These are phyloP conservation scores for Alviniconcha strummeri DNA, from an alignment of 2,888 invertebrate species.

Conservation along the genomic window DNA sequence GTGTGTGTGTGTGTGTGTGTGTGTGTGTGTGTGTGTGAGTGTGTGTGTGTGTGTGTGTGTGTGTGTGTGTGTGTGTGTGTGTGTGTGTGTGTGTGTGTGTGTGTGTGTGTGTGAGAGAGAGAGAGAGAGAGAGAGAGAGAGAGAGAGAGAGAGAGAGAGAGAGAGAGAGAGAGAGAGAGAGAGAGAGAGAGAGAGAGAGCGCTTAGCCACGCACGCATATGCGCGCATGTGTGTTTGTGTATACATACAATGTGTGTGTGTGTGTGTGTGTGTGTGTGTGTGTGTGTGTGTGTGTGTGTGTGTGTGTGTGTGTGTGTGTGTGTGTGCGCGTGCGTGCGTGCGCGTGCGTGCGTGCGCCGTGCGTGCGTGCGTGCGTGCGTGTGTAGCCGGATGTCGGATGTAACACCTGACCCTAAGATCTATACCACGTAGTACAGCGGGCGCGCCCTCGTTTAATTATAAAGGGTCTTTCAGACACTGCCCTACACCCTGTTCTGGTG, in stretches of 20 bases:
- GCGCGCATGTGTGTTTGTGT: background rate
- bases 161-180: background rate
- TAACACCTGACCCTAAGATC: no score
- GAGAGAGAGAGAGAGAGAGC: background rate
- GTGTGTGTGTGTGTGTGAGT: no score
- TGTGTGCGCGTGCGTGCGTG: background rate
- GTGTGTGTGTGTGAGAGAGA: background rate
- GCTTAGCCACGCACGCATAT: no score
- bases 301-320: background rate
- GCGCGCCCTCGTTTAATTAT: no score
- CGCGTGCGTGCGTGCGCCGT: background rate
- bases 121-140: background rate
- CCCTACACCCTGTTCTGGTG: no score
- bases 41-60: no score
- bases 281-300: background rate
- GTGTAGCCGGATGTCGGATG: background rate
- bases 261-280: background rate
- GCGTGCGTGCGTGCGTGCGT: background rate
- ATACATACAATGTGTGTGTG: background rate
- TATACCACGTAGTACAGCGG: no score
- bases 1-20: no score
- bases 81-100: no score
- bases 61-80: no score
- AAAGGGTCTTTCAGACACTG: no score
- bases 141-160: slow-evolving; percentile 3